Base-by-base conservation (phyloP, 2,888 invertebrate genomes). In the Leptinotarsa haldemani region DNA sequence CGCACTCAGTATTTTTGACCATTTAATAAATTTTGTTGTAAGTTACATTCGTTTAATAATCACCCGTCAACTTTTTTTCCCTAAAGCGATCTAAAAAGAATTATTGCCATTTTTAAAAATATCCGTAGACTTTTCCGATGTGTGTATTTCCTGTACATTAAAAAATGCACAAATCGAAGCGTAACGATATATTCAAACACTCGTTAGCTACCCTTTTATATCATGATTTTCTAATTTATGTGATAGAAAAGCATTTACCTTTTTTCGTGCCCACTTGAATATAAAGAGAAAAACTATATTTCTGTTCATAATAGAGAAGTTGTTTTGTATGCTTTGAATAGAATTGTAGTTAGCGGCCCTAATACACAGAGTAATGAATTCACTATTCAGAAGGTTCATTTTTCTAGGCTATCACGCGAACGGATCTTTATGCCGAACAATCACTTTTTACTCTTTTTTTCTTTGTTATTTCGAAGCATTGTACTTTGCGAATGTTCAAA, bases 331-430 rank as follows among this genome's bases (percentile, higher is more conserved):
- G 61, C 30, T 40, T 7, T 61, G 61, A 40, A 61, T 30, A 61
- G 25, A 61, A 61, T 13, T 12, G 40, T 16, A 15, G 15, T 16
- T 3, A 30, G 30, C 61, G 7, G 40, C 12, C 30, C 5, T 12
- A 25, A 16, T 61, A 40, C 61, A 61, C 5, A 61, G 40, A 40
- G n/a, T 30, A 61, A 40, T 61, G 16, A 61, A n/a, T 61, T 25
- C 4, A n/a, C 30, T 61, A 30, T 30, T 30, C 15, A 61, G n/a
- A 61, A 18, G 18, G 61, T 61, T 30, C 30, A 30, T 13, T 4
- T 61, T 61, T 61, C 61, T 25, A 61, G 20, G 12, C n/a, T 16
- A 56, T 13, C n/a, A n/a, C 40, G 20, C 56, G 61, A 61, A 61
- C 16, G 18, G 3, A 13, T 15, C 40, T 16, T 30, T 61, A n/a